Percentiles rank a stretch among this genome's conserved stretches.
phyloP scores from a whole-genome alignment of 2,888 invertebrate genomes.

The Hybos culiciformis region DNA sequence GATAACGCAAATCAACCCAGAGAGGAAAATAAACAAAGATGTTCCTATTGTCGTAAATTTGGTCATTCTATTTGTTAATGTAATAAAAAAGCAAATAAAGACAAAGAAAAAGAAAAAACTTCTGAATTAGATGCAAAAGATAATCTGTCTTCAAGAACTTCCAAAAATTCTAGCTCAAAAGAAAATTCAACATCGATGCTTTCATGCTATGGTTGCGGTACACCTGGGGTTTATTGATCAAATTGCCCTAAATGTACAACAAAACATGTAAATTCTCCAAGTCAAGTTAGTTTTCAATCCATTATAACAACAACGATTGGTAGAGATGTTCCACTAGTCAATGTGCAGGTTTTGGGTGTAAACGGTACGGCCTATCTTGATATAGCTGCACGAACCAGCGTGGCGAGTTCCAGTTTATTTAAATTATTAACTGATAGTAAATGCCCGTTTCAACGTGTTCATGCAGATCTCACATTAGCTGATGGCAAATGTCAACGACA shows the following conservation, averaged over 20 bases:
- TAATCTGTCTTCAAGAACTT: not conserved
- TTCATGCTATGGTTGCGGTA: conserved; percentile 7
- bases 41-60: not conserved
- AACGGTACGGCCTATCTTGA: conserved; percentile 6
- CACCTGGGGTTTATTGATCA: conserved; percentile 2
- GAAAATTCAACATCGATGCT: not conserved
- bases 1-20: not conserved
- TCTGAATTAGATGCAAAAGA: too few species aligned
- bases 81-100: not conserved
- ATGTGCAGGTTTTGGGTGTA: conserved; percentile 5
- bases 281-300: conserved; percentile 6
- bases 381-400: not conserved
- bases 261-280: conserved; percentile 1
- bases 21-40: not conserved
- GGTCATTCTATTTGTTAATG: not conserved
- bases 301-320: conserved; percentile 8
- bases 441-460: conserved; percentile 7
- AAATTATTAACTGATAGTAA: conserved; percentile 6
- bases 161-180: not conserved
- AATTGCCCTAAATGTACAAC: conserved; percentile 5
- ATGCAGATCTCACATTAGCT: conserved; percentile 10
- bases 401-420: conserved; percentile 4
- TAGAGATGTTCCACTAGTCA: conserved; percentile 8
- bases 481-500: conserved; percentile 5
- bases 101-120: not conserved